Conservation (phyloP, 1,140 invertebrate species). For the Brachionus sp. region DNA sequence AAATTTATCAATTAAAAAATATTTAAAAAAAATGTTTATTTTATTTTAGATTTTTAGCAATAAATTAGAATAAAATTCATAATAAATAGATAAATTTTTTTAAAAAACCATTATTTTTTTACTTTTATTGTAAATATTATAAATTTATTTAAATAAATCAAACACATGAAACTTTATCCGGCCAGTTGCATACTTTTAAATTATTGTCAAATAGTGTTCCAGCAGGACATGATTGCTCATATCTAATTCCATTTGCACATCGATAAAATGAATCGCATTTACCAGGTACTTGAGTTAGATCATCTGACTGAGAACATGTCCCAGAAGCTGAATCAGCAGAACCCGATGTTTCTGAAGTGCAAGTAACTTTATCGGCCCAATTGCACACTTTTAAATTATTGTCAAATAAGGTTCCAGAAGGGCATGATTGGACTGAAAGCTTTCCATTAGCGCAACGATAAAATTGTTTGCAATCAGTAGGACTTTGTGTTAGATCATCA, state of each 20-base stretch:
- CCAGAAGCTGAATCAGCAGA: neutral
- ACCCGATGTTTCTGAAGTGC: neutral
- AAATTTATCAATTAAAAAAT: too few relatives aligned
- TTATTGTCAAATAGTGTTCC: neutral
- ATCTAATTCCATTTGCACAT: constrained; percentile 1
- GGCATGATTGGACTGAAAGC: neutral
- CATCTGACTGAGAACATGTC: neutral
- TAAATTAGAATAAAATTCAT: too few relatives aligned
- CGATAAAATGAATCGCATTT: neutral
- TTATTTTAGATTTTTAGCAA: too few relatives aligned
- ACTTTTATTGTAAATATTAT: too few relatives aligned
- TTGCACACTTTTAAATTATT: constrained; percentile 23
- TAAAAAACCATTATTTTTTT: too few relatives aligned
- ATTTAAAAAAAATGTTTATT: too few relatives aligned
- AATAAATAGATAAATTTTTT: too few relatives aligned
- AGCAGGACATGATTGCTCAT: neutral
- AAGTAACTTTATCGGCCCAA: neutral
- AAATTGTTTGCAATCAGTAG: constrained; percentile 16
- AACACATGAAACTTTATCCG: neutral
- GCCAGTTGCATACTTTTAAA: constrained; percentile 7
- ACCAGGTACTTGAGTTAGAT: neutral
- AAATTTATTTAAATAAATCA: neutral
- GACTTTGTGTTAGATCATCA: constrained; percentile 13
- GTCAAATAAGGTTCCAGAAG: constrained; percentile 13
- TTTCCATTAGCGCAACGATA: constrained; percentile 20